Evolutionary conservation across 2,113 vertebrate genomes (phyloP).

Genomic region (Leucopsar rothschildi): DNA sequence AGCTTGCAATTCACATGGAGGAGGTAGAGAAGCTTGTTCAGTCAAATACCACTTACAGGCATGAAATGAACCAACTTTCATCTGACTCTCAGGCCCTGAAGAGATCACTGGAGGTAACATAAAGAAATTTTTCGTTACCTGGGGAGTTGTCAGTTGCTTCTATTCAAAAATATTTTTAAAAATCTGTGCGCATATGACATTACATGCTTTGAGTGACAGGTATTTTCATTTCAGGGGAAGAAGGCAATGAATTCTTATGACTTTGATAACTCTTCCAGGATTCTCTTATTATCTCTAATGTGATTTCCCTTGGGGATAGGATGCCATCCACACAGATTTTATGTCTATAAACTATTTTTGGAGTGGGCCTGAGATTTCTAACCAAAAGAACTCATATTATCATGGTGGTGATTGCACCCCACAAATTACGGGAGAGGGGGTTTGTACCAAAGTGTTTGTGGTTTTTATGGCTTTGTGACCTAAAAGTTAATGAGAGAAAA

Average conservation of each 20-base stretch:
- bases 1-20: constrained; percentile 74
- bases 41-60: constrained; percentile 72
- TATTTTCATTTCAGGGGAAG: not conserved
- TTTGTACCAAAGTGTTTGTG: not conserved
- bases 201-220: not conserved
- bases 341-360: not conserved
- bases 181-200: not conserved
- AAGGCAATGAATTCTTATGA: not conserved
- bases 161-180: not conserved
- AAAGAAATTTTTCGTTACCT: not conserved
- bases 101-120: constrained; percentile 77
- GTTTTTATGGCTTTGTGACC: not conserved
- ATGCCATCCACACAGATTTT: not conserved
- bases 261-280: not conserved
- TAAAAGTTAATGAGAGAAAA: not conserved
- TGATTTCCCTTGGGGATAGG: not conserved
- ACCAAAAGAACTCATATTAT: not conserved
- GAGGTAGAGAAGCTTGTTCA: constrained; percentile 77
- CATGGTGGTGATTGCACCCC: not conserved
- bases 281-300: not conserved
- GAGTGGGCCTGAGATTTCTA: not conserved
- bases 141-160: not conserved
- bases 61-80: constrained; percentile 76
- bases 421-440: not conserved
- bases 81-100: constrained; percentile 74